Conservation (phyloP, 37 sponge, comb jelly and placozoan genomes). For the Dysidea cf. avara region DNA sequence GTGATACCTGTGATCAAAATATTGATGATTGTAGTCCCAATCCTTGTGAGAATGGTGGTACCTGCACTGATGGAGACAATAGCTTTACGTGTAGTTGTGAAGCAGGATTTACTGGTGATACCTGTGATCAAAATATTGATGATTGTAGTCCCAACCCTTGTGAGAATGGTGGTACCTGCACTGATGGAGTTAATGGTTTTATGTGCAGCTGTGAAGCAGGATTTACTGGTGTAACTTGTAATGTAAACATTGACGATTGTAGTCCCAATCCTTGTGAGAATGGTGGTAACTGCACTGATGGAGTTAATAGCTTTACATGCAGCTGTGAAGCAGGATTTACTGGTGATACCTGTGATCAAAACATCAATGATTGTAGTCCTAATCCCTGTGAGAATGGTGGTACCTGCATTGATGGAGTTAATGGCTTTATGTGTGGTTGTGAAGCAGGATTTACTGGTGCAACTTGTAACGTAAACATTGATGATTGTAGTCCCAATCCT, state of each 20-base stretch:
- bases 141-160: constrained; percentile 38
- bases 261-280: constrained; percentile 36
- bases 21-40: constrained; percentile 51
- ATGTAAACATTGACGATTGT: constrained; percentile 53
- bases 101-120: constrained; percentile 33
- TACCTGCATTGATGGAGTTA: constrained; percentile 38
- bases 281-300: constrained; percentile 56
- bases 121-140: constrained; percentile 24
- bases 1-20: constrained; percentile 18
- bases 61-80: constrained; percentile 35
- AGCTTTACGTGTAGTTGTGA: constrained; percentile 48
- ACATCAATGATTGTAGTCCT: constrained; percentile 6
- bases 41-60: constrained; percentile 29
- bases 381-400: constrained; percentile 39
- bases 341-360: neutral
- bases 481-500: constrained; percentile 3
- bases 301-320: constrained; percentile 1
- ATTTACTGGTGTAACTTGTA: constrained; percentile 50
- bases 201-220: constrained; percentile 29
- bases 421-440: constrained; percentile 37
- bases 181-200: neutral
- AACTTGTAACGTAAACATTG: constrained; percentile 11
- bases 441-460: constrained; percentile 47
- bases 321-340: neutral
- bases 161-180: constrained; percentile 39